Evolutionary conservation across 2,888 invertebrate species (phyloP).

Genomic region (Apoderus coryli): DNA sequence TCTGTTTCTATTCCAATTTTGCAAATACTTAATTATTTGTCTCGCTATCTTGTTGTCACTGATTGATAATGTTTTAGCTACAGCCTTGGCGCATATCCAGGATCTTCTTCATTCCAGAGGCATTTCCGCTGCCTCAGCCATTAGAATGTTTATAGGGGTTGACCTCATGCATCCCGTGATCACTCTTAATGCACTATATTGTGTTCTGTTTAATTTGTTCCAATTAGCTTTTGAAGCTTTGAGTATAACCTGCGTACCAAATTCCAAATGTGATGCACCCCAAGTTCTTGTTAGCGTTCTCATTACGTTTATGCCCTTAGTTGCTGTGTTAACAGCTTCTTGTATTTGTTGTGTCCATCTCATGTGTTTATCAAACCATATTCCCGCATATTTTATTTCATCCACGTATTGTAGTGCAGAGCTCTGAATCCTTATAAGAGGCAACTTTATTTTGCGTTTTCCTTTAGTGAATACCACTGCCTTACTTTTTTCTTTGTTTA

Average conservation of each 20-base stretch:
- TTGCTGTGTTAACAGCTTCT: conserved; percentile 1
- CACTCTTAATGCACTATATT: conserved; percentile 5
- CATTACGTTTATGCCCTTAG: conserved; percentile 10
- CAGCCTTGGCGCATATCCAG: conserved; percentile 3
- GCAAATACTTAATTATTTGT: no score
- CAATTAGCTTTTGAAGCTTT: no score
- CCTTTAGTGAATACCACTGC: conserved; percentile 10
- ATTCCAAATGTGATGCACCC: conserved; percentile 11
- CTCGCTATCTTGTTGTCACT: no score
- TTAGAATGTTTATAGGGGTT: conserved; percentile 7
- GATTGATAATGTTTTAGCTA: conserved; percentile 3
- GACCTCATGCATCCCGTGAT: conserved; percentile 8
- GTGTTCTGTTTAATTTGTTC: conserved; percentile 5
- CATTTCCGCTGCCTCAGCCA: conserved; percentile 9
- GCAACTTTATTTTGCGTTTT: not conserved
- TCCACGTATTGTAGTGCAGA: conserved; percentile 4
- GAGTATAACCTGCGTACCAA: no score
- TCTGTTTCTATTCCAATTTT: no score
- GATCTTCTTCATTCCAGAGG: conserved; percentile 4
- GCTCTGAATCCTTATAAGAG: conserved; percentile 1
- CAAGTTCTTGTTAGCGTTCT: conserved; percentile 5
- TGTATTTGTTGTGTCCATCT: conserved; percentile 6
- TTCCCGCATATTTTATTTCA: conserved; percentile 9
- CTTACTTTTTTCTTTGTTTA: conserved; percentile 7
- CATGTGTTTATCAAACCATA: conserved; percentile 5